Percentiles rank a stretch among this genome's conserved stretches.
phyloP scores from a whole-genome alignment of 2,888 invertebrate species.

The Chirona hameri region DNA sequence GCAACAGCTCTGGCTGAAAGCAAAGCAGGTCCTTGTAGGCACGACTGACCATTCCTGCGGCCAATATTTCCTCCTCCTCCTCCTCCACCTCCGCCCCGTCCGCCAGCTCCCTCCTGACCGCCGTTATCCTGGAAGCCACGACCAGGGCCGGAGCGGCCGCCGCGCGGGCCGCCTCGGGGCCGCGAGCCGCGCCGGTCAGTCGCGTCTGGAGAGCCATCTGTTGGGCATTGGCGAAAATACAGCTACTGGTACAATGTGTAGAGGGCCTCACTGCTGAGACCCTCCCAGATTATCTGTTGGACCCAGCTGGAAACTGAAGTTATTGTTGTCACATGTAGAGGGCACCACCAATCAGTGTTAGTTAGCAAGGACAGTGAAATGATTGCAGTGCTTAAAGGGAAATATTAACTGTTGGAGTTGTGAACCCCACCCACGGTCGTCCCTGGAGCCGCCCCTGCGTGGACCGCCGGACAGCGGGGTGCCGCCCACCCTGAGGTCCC shows the following conservation, averaged over 20 bases:
- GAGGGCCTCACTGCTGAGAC: neutral
- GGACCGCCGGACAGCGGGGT: too few relatives aligned
- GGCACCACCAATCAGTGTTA: neutral
- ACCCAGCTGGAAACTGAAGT: neutral
- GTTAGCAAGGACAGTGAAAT: too few relatives aligned
- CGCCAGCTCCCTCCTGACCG: neutral
- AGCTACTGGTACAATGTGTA: neutral
- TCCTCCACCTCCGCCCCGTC: neutral
- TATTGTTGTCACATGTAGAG: neutral
- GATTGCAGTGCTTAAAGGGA: too few relatives aligned
- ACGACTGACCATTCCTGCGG: too few relatives aligned
- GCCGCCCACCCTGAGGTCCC: too few relatives aligned
- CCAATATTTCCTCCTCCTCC: neutral
- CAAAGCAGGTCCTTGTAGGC: too few relatives aligned
- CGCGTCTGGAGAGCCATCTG: neutral
- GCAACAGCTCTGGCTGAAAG: too few relatives aligned
- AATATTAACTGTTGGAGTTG: too few relatives aligned
- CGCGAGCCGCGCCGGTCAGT: neutral
- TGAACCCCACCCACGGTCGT: too few relatives aligned
- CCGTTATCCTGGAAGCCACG: neutral
- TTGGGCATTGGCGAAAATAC: neutral
- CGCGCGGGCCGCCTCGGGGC: neutral
- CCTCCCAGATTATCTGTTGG: neutral
- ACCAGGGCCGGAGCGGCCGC: neutral
- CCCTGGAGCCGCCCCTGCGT: too few relatives aligned